These are phyloP conservation scores for Moxostoma hubbsi DNA, from an alignment of 2,797 vertebrate species.

Conservation along the genomic window DNA sequence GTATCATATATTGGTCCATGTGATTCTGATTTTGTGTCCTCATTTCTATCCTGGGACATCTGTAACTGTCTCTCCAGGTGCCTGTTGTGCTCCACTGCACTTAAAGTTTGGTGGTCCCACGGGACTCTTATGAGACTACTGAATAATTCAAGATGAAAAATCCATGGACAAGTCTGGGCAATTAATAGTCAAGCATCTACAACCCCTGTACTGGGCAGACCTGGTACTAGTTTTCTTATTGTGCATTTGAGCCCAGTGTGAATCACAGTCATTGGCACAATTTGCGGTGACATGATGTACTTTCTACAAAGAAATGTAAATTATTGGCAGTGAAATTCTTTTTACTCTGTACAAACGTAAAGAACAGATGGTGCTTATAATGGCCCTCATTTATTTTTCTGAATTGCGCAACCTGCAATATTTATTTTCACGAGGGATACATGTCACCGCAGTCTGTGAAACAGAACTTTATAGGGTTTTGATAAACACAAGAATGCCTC, in stretches of 20 bases:
- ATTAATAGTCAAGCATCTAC: not conserved
- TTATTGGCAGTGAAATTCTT: constrained; percentile 10
- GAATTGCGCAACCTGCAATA: constrained; percentile 49
- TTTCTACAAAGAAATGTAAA: constrained; percentile 39
- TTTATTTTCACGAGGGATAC: constrained; percentile 61
- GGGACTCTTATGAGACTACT: not conserved
- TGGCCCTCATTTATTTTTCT: constrained; percentile 40
- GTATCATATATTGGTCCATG: constrained; percentile 32
- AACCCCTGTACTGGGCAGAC: not conserved
- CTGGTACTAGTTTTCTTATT: constrained; percentile 32
- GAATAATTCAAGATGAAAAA: not conserved
- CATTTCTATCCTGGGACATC: constrained; percentile 15
- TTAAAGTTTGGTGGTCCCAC: not conserved
- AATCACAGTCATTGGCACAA: constrained; percentile 22
- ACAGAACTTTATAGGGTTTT: constrained; percentile 59
- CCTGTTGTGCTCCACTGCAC: not conserved
- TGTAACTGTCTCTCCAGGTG: constrained; percentile 16
- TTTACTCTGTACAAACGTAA: not conserved
- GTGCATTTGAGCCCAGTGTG: constrained; percentile 16
- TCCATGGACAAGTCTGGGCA: not conserved
- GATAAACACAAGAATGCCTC: constrained; percentile 45
- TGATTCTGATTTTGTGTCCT: constrained; percentile 36
- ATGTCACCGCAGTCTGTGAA: constrained; percentile 51
- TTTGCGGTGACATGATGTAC: constrained; percentile 17
- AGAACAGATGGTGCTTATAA: not conserved